Conservation (phyloP, 2,888 invertebrate genomes). For the Heliconius ismenius region DNA sequence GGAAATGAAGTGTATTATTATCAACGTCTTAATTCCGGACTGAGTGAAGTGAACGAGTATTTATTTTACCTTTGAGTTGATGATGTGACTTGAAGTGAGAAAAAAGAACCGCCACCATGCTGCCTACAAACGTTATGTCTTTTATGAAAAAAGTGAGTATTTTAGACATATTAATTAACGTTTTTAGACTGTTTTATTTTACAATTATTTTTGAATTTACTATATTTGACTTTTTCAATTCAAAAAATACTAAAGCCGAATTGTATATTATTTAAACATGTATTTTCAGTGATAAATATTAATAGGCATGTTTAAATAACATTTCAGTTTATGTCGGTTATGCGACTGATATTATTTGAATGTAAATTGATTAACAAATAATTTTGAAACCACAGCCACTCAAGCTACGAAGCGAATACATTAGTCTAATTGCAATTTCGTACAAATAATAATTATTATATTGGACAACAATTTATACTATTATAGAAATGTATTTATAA, state of each 20-base stretch:
- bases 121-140: conserved; percentile 94
- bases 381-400: conserved; percentile 10
- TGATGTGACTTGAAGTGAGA: conserved; percentile 49
- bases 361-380: conserved; percentile 6
- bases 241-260: neutral
- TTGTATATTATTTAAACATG: neutral
- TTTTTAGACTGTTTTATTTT: neutral
- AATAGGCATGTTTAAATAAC: neutral
- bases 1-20: conserved; percentile 71
- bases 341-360: conserved; percentile 5
- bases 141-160: conserved; percentile 94
- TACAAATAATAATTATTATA: neutral
- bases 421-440: conserved; percentile 1
- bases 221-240: neutral
- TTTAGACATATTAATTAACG: conserved; percentile 28
- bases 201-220: neutral
- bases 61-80: conserved; percentile 39
- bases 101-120: conserved; percentile 83
- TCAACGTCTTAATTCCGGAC: conserved; percentile 70
- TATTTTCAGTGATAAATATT: neutral
- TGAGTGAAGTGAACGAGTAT: conserved; percentile 52
- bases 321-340: neutral
- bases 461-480: neutral
- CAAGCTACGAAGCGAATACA: conserved; percentile 6
- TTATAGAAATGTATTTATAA: neutral